These are phyloP conservation scores for Orgyia antiqua DNA, from an alignment of 2,888 invertebrate species.

Conservation along the genomic window DNA sequence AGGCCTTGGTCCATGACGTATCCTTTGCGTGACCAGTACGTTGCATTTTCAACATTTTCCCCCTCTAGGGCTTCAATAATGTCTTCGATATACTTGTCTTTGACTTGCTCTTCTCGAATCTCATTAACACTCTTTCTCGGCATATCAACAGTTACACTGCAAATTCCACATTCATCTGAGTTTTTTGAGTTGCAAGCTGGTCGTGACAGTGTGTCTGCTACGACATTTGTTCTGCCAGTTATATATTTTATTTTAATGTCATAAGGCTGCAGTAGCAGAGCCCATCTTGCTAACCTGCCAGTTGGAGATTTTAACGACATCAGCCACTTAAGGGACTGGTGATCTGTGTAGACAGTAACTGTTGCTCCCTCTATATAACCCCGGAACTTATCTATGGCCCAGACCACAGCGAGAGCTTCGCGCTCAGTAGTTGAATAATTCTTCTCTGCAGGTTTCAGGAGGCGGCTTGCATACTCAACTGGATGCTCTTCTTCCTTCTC, in stretches of 20 bases:
- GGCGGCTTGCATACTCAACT: slow-evolving; percentile 5
- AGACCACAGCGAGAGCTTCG: slow-evolving; percentile 7
- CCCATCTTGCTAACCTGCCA: no score
- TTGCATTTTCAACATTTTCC: neutral
- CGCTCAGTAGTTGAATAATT: slow-evolving; percentile 5
- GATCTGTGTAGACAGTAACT: slow-evolving; percentile 1
- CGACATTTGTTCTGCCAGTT: slow-evolving; percentile 2
- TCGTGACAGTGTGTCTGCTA: slow-evolving; percentile 9
- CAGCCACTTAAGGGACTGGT: slow-evolving; percentile 4
- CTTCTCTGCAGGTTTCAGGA: slow-evolving; percentile 3
- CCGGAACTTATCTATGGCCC: slow-evolving; percentile 7
- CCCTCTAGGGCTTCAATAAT: slow-evolving; percentile 2
- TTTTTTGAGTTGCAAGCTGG: slow-evolving; percentile 5
- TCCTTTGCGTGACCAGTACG: slow-evolving; percentile 9
- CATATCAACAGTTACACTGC: slow-evolving; percentile 5
- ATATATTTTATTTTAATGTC: no score
- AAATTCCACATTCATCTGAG: no score
- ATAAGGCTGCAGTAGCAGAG: no score
- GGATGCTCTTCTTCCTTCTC: slow-evolving; percentile 4
- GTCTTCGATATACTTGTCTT: neutral
- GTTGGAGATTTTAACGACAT: slow-evolving; percentile 1
- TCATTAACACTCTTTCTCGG: slow-evolving; percentile 1
- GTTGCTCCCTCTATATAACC: slow-evolving; percentile 5
- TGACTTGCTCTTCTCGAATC: slow-evolving; percentile 6
- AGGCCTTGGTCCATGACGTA: slow-evolving; percentile 10